Evolutionary conservation across 2,888 invertebrate species (phyloP), one percentile per base, ranked within the genome.

Genomic region (Gerris lacustris): DNA sequence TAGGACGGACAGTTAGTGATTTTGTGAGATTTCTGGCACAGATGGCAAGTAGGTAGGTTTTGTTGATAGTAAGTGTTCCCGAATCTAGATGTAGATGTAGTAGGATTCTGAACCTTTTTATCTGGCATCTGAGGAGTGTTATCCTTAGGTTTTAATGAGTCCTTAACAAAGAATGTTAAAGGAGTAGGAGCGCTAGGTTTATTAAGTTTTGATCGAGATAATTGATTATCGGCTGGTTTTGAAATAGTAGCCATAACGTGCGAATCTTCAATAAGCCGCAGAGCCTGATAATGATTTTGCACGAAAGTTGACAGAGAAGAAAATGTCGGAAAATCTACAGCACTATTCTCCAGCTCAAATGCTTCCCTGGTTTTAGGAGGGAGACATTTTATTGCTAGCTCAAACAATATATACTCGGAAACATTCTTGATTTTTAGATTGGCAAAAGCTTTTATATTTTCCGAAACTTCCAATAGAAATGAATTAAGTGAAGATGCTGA

Each of bases 331-430:
- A 68, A 17, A 7, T 68, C 68, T 1, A 17, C n/a, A 45, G 31
- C 11, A 45, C 18, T 47, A 5, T 17, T 11, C n/a, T 68, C 68
- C 1, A 44, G 6, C 45, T 68, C 68, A 47, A 68, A 68, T 68
- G 18, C 44, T 6, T 68, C 45, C 17, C 68, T 44, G 15, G 68
- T 68, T 68, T 68, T 45, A n/a, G 11, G 31, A 68, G 44, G 45
- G 9, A 68, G 18, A 7, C 45, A 68, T 68, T 47, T 44, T 47
- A 68, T 9, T 15, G 18, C 68, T 45, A 45, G 6, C 45, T 31
- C 44, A 6, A 45, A 68, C 6, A 68, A 18, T 6, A 68, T 68
- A 5, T 44, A 68, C 6, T 44, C 68, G 6, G 45, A 44, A 45
- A 7, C 44, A 47, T 68, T 44, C 45, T 44, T n/a, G 6, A 68